These are phyloP conservation scores for Teleogryllus oceanicus DNA, from an alignment of 2,888 invertebrate genomes.

Conservation along the genomic window DNA sequence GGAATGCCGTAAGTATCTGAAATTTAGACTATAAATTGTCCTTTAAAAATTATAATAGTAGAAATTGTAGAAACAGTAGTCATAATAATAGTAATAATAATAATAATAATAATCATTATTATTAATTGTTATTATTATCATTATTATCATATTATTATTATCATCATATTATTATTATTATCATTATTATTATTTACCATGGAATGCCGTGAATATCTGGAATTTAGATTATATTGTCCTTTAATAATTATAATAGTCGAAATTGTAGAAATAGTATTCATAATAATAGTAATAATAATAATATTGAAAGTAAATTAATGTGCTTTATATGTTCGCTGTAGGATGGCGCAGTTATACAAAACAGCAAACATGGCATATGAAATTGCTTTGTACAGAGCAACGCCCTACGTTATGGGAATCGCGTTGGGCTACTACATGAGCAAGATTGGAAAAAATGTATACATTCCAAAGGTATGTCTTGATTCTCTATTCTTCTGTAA, in stretches of 20 bases:
- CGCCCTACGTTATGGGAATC: constrained; percentile 63
- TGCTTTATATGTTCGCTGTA: constrained; percentile 44
- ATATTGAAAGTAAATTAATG: too few relatives aligned
- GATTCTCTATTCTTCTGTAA: background rate
- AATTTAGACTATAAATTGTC: background rate
- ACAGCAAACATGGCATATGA: constrained; percentile 64
- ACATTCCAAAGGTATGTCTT: constrained; percentile 47
- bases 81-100: too few relatives aligned
- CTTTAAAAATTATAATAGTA: too few relatives aligned
- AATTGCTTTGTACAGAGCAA: constrained; percentile 60
- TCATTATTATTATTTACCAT: constrained; percentile 64
- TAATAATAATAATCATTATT: too few relatives aligned
- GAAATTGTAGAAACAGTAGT: too few relatives aligned
- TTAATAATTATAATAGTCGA: too few relatives aligned
- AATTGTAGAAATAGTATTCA: too few relatives aligned
- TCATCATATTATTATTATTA: too few relatives aligned
- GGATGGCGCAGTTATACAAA: constrained; percentile 64
- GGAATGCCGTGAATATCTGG: constrained; percentile 61
- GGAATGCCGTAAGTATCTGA: constrained; percentile 61
- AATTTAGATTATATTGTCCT: background rate
- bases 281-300: too few relatives aligned
- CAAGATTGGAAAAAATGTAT: constrained; percentile 48
- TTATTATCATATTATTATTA: too few relatives aligned
- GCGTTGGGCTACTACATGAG: constrained; percentile 57
- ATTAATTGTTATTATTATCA: too few relatives aligned